These are phyloP conservation scores for Atherinosoma microstoma DNA, from an alignment of 2,797 vertebrate genomes.

Conservation along the genomic window DNA sequence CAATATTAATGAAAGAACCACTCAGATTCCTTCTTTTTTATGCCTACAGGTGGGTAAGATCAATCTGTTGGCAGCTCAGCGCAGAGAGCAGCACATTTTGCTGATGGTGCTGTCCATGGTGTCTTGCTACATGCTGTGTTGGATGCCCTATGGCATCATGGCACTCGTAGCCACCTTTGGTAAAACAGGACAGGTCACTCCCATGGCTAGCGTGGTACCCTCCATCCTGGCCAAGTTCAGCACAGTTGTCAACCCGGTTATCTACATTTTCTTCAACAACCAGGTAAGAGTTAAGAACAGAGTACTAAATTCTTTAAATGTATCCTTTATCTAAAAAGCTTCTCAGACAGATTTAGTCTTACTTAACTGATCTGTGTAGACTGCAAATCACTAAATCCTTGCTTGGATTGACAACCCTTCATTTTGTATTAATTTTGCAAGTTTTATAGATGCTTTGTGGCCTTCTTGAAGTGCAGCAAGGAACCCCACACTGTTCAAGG, in stretches of 20 bases:
- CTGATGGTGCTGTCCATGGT: constrained; percentile 85
- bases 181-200: constrained; percentile 71
- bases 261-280: constrained; percentile 87
- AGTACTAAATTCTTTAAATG: not conserved
- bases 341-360: not conserved
- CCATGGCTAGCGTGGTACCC: constrained; percentile 80
- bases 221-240: constrained; percentile 87
- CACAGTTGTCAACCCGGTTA: constrained; percentile 84
- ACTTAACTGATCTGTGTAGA: not conserved
- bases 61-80: constrained; percentile 76
- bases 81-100: constrained; percentile 80
- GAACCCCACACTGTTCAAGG: constrained; percentile 49
- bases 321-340: not conserved
- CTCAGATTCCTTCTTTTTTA: not conserved
- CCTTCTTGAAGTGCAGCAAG: constrained; percentile 74
- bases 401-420: not conserved
- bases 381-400: not conserved
- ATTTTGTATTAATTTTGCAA: constrained; percentile 17
- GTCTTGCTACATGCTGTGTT: constrained; percentile 87
- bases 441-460: constrained; percentile 78
- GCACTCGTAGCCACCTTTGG: constrained; percentile 83
- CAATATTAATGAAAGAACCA: not conserved
- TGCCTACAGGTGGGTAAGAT: constrained; percentile 72
- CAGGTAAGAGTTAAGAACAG: constrained; percentile 75
- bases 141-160: constrained; percentile 85